phyloP scores from a whole-genome alignment of 2,888 invertebrate genomes.

The Subacronicta megacephala region DNA sequence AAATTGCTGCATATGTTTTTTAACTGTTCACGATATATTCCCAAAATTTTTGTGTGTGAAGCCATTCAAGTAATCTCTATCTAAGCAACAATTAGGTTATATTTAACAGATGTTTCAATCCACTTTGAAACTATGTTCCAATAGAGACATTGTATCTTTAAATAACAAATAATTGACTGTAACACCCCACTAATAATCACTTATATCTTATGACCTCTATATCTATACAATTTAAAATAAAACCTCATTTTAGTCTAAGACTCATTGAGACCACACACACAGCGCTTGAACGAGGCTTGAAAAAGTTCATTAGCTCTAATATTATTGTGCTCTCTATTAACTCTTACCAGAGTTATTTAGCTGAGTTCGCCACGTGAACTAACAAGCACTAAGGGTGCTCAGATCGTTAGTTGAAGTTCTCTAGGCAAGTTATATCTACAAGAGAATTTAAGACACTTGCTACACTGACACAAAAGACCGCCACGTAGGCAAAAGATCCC shows the following conservation, averaged over 20 bases:
- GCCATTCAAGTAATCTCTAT: too few species aligned
- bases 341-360: constrained; percentile 48
- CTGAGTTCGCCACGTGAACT: constrained; percentile 27
- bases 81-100: too few species aligned
- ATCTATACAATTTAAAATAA: background rate
- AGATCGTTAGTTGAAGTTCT: constrained; percentile 33
- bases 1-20: constrained; percentile 44
- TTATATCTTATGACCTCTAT: too few species aligned
- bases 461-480: constrained; percentile 10
- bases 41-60: background rate
- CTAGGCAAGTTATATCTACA: constrained; percentile 12
- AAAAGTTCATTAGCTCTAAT: constrained; percentile 17
- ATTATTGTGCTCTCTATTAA: constrained; percentile 10
- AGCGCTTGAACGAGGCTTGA: constrained; percentile 21
- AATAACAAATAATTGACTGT: too few species aligned
- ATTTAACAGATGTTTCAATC: too few species aligned
- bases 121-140: too few species aligned
- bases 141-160: too few species aligned
- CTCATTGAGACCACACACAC: constrained; percentile 3
- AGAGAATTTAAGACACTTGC: background rate
- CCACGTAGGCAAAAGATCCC: background rate
- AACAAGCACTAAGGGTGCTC: constrained; percentile 35
- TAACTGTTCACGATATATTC: constrained; percentile 28
- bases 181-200: too few species aligned
- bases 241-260: background rate